Base-by-base conservation (phyloP, 2,797 vertebrate genomes). In the Myotis daubentonii region DNA sequence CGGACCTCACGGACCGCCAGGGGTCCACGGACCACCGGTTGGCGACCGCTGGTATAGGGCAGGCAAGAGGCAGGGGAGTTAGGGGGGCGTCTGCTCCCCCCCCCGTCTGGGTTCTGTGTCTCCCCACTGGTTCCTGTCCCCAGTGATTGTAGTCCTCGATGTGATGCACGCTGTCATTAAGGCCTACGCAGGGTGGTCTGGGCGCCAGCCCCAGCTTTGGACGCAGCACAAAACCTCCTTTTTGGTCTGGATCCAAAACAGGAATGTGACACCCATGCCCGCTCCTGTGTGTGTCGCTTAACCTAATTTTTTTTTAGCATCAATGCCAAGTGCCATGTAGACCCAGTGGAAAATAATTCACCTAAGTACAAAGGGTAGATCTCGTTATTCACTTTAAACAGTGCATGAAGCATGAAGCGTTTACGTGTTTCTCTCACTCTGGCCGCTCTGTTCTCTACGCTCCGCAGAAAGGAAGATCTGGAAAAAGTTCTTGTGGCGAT, bases 291-390 rank as follows among this genome's bases (percentile, higher is more conserved):
- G 33, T 33, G 60, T 94, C n/a, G 13, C 89, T 94, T 87, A 78
- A 81, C 93, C 94, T 91, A 80, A 84, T 94, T 95, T 96, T 74
- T 60, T 62, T 53, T 75, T 65, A 88, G 81, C 65, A 36, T 90
- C 81, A 33, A 71, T 80, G 79, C 8, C 6, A 75, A 93, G 86
- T 22, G 92, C 85, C 75, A 41, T 5, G 25, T 23, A 55, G 85
- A 88, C 71, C 19, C 25, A 86, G 30, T 15, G 85, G 4, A 38
- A 53, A 55, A 78, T 36, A 84, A 30, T 1, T n/a, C 66, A 41
- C 20, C 33, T 13, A 30, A 49, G 72, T 28, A 41, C 53, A 28
- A 76, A 80, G 91, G 65, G 49, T 0, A 1, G 15, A 4, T 71
- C 74, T 83, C 36, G 53, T 1, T 33, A 13, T 47, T 71, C 13